Evolutionary conservation across 2,113 vertebrate genomes (phyloP), one percentile per base, ranked within the genome.

Genomic region (Prochilodus magdalenae): DNA sequence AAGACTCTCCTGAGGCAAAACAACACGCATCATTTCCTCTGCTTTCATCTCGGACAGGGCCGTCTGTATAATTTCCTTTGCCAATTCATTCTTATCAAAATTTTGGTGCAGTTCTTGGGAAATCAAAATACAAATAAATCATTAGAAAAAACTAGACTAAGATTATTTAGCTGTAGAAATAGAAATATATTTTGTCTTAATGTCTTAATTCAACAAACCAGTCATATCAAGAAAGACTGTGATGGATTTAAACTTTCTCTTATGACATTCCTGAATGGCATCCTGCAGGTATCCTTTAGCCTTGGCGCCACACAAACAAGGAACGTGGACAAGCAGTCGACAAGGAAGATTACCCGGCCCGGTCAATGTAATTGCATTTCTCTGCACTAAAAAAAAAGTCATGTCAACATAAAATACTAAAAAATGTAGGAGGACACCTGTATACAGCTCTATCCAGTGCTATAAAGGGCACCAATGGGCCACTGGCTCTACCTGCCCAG

Each of bases 341-440:
- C 73, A 75, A 13, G 73, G 73, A 22, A 75, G 73, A 14, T 51
- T 14, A 27, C 72, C 73, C 5, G 73, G 73, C 15, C 73, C 73
- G 20, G 73, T 75, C 26, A 75, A 18, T 55, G 73, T 75, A 26
- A 75, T 75, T 51, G 24, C 24, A 75, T 16, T 27, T 22, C 51
- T 30, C 18, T 30, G 26, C 20, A 55, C 73, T 59, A 16, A 51
- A 55, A 36, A 3, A 36, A 36, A 36, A 3, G 6, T 4, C 6
- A 36, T 4, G 6, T 36, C 33, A 36, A 36, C 33, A 36, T 36
- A 36, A 36, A 36, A 4, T 6, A 4, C 3, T 36, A 36, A 36
- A 36, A 4, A 36, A 36, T n/a, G n/a, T n/a, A n/a, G n/a, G n/a
- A n/a, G n/a, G n/a, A n/a, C n/a, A n/a, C n/a, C n/a, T n/a, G n/a